Evolutionary conservation across 2,888 invertebrate species (phyloP).

Genomic region (Epiblema foenella): DNA sequence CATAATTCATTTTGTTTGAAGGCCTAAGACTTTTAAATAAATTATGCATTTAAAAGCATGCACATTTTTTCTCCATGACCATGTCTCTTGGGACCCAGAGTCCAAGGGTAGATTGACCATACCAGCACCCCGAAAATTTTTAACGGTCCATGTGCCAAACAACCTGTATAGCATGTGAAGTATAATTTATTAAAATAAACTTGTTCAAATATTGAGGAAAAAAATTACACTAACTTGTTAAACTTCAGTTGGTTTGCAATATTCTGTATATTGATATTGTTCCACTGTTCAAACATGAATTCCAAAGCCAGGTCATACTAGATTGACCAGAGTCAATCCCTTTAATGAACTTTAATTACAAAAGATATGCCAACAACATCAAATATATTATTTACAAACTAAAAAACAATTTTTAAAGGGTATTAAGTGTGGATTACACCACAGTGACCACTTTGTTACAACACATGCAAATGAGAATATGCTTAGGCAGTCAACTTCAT

Average conservation of each 20-base stretch:
- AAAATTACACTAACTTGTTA: not conserved
- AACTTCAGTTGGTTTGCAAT: not conserved
- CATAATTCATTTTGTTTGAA: no score
- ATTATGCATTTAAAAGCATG: no score
- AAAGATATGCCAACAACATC: constrained; percentile 14
- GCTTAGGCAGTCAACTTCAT: constrained; percentile 39
- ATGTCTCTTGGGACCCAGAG: no score
- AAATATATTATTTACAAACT: constrained; percentile 36
- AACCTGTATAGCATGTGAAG: not conserved
- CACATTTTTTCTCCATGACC: no score
- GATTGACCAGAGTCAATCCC: not conserved
- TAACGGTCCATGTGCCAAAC: no score
- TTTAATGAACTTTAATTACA: constrained; percentile 6
- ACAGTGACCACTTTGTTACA: constrained; percentile 16
- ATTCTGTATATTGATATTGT: constrained; percentile 1
- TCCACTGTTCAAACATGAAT: not conserved
- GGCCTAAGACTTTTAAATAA: no score
- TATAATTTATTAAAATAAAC: not conserved
- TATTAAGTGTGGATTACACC: constrained; percentile 4
- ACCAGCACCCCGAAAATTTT: no score
- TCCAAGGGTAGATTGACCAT: no score
- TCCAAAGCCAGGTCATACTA: not conserved
- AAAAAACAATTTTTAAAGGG: constrained; percentile 19
- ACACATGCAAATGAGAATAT: constrained; percentile 15
- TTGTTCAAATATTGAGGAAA: not conserved